phyloP scores from a whole-genome alignment of 2,797 vertebrate species.

The Sus cebifrons region DNA sequence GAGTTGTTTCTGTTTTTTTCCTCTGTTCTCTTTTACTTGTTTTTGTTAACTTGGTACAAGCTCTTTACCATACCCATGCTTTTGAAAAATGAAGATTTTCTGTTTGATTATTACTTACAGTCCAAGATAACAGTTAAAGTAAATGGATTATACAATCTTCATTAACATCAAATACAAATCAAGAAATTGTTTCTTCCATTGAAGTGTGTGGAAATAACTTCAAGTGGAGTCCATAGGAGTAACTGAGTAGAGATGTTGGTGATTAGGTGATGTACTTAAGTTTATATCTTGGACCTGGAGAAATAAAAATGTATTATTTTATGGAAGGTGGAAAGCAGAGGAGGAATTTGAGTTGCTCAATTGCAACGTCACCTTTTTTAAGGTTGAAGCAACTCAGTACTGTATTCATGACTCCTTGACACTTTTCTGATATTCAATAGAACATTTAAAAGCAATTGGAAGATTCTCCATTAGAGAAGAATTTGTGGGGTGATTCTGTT shows the following conservation, averaged over 20 bases:
- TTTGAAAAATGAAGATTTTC: constrained; percentile 61
- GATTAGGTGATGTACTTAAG: background rate
- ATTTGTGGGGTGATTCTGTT: constrained; percentile 10
- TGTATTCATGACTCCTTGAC: background rate
- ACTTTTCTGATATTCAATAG: background rate
- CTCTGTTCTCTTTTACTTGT: background rate
- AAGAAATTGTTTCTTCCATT: background rate
- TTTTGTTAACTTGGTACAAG: constrained; percentile 26
- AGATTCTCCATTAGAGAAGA: background rate
- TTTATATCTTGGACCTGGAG: background rate
- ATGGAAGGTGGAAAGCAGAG: constrained; percentile 4
- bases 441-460: constrained; percentile 25
- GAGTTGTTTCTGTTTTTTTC: background rate
- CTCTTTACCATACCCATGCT: constrained; percentile 30
- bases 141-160: constrained; percentile 37
- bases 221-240: background rate
- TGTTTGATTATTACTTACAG: constrained; percentile 31
- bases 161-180: constrained; percentile 33
- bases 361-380: background rate
- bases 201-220: background rate
- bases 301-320: constrained; percentile 35
- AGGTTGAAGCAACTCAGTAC: background rate
- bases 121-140: constrained; percentile 67
- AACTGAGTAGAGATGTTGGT: background rate
- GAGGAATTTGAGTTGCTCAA: constrained; percentile 10